phyloP scores from a whole-genome alignment of 2,888 invertebrate genomes.

The Eretmocerus hayati region DNA sequence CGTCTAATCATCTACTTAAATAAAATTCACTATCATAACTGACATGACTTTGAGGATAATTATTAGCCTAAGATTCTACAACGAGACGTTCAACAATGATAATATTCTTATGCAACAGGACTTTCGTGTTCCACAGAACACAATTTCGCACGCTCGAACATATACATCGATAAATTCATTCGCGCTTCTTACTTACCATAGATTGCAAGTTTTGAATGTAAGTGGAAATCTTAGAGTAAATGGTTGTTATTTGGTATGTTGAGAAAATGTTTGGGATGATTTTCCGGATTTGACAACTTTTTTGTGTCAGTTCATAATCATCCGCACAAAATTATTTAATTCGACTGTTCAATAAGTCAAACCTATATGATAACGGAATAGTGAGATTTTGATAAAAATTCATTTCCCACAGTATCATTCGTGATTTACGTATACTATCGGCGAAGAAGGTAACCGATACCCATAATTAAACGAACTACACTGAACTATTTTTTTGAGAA shows the following conservation, averaged over 20 bases:
- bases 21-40: no score
- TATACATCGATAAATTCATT: conserved; percentile 8
- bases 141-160: conserved; percentile 13
- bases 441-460: conserved; percentile 20
- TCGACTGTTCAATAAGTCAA: conserved; percentile 2
- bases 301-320: no score
- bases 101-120: conserved; percentile 23
- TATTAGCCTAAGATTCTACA: conserved; percentile 18
- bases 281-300: background rate
- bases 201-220: background rate
- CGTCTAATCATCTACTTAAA: no score
- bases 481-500: no score
- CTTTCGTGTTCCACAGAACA: conserved; percentile 21
- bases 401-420: conserved; percentile 15
- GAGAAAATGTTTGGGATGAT: background rate
- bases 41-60: conserved; percentile 20
- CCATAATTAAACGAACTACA: no score
- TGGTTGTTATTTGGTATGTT: background rate
- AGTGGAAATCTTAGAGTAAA: conserved; percentile 6
- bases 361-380: conserved; percentile 15
- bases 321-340: conserved; percentile 7
- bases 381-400: conserved; percentile 16
- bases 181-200: background rate
- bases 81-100: conserved; percentile 25
- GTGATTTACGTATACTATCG: conserved; percentile 18